Evolutionary conservation across 1,140 invertebrate genomes (phyloP).

Genomic region (Philotrypesis tridentata): DNA sequence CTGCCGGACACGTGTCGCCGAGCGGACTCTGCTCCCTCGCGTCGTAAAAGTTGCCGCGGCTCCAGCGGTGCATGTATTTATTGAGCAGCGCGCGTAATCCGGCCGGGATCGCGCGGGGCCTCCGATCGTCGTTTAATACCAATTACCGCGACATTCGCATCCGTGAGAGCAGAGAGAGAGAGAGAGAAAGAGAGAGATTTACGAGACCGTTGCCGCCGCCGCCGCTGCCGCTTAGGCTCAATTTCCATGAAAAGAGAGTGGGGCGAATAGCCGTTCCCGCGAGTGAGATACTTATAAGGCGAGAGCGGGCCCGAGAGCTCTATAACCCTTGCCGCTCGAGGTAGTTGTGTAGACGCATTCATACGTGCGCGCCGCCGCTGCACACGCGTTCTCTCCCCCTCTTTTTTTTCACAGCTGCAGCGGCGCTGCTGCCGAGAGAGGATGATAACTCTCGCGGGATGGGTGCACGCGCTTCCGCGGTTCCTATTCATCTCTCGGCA

Average conservation of each 20-base stretch:
- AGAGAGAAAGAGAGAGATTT: constrained; percentile 34
- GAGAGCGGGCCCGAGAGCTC: neutral
- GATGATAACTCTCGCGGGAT: constrained; percentile 30
- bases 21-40: neutral
- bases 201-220: constrained; percentile 37
- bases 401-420: neutral
- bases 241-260: constrained; percentile 41
- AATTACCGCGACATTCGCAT: constrained; percentile 52
- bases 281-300: constrained; percentile 46
- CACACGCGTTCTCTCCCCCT: neutral
- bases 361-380: neutral
- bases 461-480: constrained; percentile 9
- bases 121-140: constrained; percentile 50
- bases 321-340: constrained; percentile 4
- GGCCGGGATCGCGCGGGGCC: neutral
- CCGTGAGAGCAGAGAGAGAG: constrained; percentile 41
- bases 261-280: neutral
- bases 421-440: too few species aligned
- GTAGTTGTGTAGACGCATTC: neutral
- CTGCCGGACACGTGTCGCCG: neutral
- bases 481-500: neutral
- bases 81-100: constrained; percentile 24
- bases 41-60: constrained; percentile 7
- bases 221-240: constrained; percentile 20
- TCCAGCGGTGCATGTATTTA: constrained; percentile 27